Evolutionary conservation across 2,888 invertebrate species (phyloP), one percentile per base, ranked within the genome.

Genomic region (Cephus runcator): DNA sequence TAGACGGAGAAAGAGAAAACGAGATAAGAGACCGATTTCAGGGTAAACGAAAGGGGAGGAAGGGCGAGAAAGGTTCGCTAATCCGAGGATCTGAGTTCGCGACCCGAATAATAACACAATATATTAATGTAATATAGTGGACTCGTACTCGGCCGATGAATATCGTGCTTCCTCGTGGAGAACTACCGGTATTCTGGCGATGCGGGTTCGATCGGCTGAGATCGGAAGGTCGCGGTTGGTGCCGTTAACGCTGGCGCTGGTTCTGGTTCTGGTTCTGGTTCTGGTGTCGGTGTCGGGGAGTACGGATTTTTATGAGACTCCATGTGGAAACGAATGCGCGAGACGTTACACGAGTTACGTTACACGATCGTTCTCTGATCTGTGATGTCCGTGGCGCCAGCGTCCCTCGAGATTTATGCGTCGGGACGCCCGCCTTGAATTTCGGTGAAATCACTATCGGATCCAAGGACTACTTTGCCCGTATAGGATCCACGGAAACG

Each of bases 71-170:
- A 78, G 77, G 81, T 82, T 81, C 81, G 81, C 81, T 83, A 84
- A 85, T 85, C 85, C 77, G 78, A 75, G 76, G 80, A 85, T 85
- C 85, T 85, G 79, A 80, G 85, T 84, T 85, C 84, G 80, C 81
- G 85, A 85, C 85, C 85, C 83, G 85, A 84, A 85, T 85, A 85
- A 85, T 84, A 84, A 85, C 83, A 83, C 85, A 84, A 84, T 85
- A 85, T 84, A 85, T 85, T 85, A 83, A 81, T 85, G 85, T 84
- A 85, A 85, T 85, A 84, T 83, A 83, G 83, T 82, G 81, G 83
- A 83, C 82, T 82, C 81, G 77, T 79, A 80, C 81, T 82, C 79
- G 79, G 80, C 81, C 83, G 84, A 84, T 85, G 82, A 82, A 82
- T 84, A 85, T 84, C 85, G 76, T 77, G 69, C 31, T 69, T 33